Percentiles rank a stretch among this genome's conserved stretches.
phyloP scores from a whole-genome alignment of 2,888 invertebrate species.

The Laspeyria flexula region DNA sequence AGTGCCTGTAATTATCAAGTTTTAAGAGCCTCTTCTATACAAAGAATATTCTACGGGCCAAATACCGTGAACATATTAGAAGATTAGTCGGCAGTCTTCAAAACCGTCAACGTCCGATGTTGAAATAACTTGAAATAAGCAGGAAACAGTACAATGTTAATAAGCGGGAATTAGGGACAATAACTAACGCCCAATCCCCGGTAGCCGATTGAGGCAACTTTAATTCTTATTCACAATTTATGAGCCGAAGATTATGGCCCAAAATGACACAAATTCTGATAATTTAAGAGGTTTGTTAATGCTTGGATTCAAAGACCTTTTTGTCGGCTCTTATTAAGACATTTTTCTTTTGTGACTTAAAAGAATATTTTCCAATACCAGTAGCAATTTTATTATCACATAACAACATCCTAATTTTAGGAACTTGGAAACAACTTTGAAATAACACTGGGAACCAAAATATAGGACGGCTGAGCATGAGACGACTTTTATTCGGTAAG shows the following conservation, averaged over 20 bases:
- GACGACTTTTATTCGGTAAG: too few relatives aligned
- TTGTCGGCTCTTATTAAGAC: constrained; percentile 3
- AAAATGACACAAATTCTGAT: constrained; percentile 31
- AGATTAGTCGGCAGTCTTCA: constrained; percentile 38
- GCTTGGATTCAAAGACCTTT: constrained; percentile 12
- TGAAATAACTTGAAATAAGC: constrained; percentile 48
- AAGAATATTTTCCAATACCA: neutral
- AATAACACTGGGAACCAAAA: too few relatives aligned
- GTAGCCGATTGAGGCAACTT: constrained; percentile 48
- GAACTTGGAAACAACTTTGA: too few relatives aligned
- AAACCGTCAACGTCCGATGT: constrained; percentile 34
- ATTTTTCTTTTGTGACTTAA: neutral
- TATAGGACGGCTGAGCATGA: too few relatives aligned
- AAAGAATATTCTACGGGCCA: neutral
- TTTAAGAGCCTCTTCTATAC: constrained; percentile 7
- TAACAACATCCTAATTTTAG: too few relatives aligned
- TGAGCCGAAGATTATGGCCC: constrained; percentile 32
- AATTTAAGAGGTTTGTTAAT: constrained; percentile 23
- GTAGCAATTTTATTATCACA: neutral
- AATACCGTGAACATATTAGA: constrained; percentile 15
- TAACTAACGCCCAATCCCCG: constrained; percentile 47
- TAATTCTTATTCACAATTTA: constrained; percentile 35
- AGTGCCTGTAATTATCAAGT: constrained; percentile 24
- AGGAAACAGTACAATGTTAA: constrained; percentile 10
- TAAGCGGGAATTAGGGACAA: constrained; percentile 34